These are phyloP conservation scores for Aphelenchoides fujianensis DNA, from an alignment of 1,140 invertebrate genomes.

Conservation along the genomic window DNA sequence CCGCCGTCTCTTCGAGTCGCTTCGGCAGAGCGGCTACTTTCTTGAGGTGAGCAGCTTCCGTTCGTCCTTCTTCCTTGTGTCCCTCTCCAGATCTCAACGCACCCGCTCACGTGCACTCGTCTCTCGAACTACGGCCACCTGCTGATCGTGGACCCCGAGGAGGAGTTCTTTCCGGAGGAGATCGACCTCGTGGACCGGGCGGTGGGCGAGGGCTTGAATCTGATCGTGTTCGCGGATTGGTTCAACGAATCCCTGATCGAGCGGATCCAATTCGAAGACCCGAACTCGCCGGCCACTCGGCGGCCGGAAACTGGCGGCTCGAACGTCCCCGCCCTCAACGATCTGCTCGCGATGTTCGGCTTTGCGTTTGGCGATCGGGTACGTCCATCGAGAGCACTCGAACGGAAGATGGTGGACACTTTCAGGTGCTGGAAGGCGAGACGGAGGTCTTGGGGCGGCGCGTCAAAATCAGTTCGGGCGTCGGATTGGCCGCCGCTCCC, in stretches of 20 bases:
- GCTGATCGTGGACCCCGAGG: slow-evolving; percentile 86
- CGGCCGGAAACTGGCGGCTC: slow-evolving; percentile 89
- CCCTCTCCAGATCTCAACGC: slow-evolving; percentile 80
- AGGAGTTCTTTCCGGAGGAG: slow-evolving; percentile 90
- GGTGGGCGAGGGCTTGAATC: slow-evolving; percentile 78
- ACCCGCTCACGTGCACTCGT: slow-evolving; percentile 85
- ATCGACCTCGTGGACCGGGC: slow-evolving; percentile 78
- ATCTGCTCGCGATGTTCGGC: slow-evolving; percentile 76
- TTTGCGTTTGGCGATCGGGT: slow-evolving; percentile 72
- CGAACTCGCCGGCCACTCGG: slow-evolving; percentile 78
- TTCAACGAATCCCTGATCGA: slow-evolving; percentile 89
- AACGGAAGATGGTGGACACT: too few species aligned
- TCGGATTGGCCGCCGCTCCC: not conserved
- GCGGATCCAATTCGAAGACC: slow-evolving; percentile 93
- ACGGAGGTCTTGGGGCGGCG: not conserved
- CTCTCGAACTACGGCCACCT: slow-evolving; percentile 82
- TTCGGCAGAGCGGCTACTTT: slow-evolving; percentile 84
- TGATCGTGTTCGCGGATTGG: slow-evolving; percentile 92
- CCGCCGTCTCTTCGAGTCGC: slow-evolving; percentile 84
- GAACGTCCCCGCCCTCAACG: slow-evolving; percentile 88
- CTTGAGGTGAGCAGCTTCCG: too few species aligned
- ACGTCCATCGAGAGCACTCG: slow-evolving; percentile 4
- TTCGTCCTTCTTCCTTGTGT: too few species aligned
- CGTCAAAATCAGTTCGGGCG: not conserved
- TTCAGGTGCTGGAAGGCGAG: slow-evolving; percentile 17